Base-by-base conservation (phyloP, 2,888 invertebrate genomes). In the Carpatolechia fugitivella region DNA sequence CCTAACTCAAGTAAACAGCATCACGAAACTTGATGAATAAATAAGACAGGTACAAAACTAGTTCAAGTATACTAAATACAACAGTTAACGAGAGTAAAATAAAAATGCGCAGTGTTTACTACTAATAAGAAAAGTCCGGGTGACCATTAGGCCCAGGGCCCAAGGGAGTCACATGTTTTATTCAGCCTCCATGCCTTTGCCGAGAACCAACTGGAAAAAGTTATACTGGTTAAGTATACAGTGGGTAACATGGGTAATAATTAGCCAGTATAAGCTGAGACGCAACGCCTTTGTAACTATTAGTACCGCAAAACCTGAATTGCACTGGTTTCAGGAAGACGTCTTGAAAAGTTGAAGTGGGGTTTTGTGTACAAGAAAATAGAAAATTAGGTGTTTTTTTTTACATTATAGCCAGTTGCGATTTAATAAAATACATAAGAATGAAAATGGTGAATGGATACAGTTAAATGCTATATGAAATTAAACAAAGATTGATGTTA, bases 51-150 rank as follows among this genome's bases (percentile, higher is more conserved):
- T 10, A 35, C 16, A 18, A 40, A 18, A 10, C 8, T 7, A 8
- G 10, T 8, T 5, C 14, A 40, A 18, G 8, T 40, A 13, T 7
- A 11, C 48, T 18, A 51, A 48, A 52, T 46, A 53, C 50, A 47
- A 24, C 29, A 36, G 29, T 59, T 61, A 60, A 54, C 56, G 55
- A 59, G 54, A 24, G 49, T 64, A 64, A 66, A 69, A 69, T 69
- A 74, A 68, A 65, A 61, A 70, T 65, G 60, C 54, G 59, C 53
- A 56, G 57, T 73, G 61, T 74, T 79, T 75, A 73, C 69, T 61
- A 65, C 73, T 78, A 80, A 80, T 76, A 76, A 77, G 79, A 76
- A 78, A 80, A 80, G 70, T 79, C 75, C 62, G 64, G 60, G 65
- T 56, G 62, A 60, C 65, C 68, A 76, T 80, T 77, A 76, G 67